phyloP scores from a whole-genome alignment of 2,113 vertebrate species.

The Strigops habroptila region DNA sequence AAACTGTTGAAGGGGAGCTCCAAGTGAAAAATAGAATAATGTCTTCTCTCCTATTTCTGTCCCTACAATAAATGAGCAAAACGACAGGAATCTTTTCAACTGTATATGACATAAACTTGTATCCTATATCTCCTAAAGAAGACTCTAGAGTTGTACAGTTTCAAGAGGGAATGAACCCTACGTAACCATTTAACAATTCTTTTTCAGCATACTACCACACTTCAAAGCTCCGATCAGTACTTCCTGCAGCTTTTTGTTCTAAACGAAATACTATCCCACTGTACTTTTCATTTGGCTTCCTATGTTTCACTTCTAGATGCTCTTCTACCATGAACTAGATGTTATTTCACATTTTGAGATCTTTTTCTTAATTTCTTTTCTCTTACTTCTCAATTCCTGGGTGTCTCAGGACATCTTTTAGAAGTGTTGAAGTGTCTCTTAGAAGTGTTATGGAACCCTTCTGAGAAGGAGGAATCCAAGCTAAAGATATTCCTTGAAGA shows the following conservation, averaged over 20 bases:
- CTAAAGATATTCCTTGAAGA: background rate
- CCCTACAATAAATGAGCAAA: background rate
- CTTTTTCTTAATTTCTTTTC: background rate
- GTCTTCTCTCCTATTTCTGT: background rate
- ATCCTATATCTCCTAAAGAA: background rate
- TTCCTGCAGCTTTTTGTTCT: background rate
- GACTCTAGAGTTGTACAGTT: background rate
- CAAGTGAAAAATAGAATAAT: background rate
- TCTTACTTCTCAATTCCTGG: background rate
- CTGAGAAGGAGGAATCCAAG: background rate
- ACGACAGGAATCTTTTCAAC: background rate
- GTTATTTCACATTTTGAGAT: background rate
- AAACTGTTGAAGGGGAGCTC: background rate
- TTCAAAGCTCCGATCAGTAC: background rate
- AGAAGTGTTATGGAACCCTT: background rate
- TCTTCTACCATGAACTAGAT: background rate
- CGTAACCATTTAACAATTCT: background rate
- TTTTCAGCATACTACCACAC: background rate
- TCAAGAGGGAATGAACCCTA: background rate
- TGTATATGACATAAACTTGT: background rate
- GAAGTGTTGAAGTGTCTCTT: background rate
- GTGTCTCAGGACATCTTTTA: background rate
- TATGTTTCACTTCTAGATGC: background rate
- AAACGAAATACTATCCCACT: background rate
- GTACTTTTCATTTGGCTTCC: background rate